Base-by-base conservation (phyloP, 2,888 invertebrate genomes). In the Agrochola lota region DNA sequence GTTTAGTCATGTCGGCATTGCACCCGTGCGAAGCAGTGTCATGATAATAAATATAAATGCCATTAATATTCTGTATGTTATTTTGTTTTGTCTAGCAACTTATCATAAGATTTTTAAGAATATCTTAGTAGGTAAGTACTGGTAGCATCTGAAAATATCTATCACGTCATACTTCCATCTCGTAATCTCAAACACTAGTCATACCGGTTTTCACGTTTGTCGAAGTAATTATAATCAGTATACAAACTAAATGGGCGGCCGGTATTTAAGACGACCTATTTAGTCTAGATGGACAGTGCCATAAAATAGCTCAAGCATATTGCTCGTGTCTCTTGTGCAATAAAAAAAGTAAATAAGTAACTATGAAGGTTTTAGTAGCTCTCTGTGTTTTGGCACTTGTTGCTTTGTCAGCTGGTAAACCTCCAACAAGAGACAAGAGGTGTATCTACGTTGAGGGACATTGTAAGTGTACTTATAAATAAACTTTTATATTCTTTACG, bases 321-420 rank as follows among this genome's bases (percentile, higher is more conserved):
- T 30, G 9, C 30, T 30, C 9, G 74, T 74, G 43, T 43, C 43
- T 26, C 8, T 43, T 52, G 23, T n/a, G 40, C 17, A 35, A 40
- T 30, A 30, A 30, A 70, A 30, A 26, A 59, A 5, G 12, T 26
- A 2, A 17, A 35, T 35, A 8, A 59, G 9, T 66, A 6, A 66
- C 20, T 0, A 77, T 77, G 77, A 77, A 67, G 49, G 0, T 43
- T 30, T 77, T 77, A 26, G 1, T 77, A 5, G 46, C 20, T 17
- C 8, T 76, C 17, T 46, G 76, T 77, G 23, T 77, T 12, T 40
- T 77, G 5, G 2, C 5, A 11, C 0, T 64, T 3, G 35, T 77
- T 23, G 26, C 63, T 9, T 17, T 76, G 15, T 46, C 76, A 7
- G 57, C 46, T 35, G 59, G 35, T 35, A 74, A 59, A 3, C 74